phyloP scores from a whole-genome alignment of 2,113 vertebrate species.

The Tympanuchus pallidicinctus region DNA sequence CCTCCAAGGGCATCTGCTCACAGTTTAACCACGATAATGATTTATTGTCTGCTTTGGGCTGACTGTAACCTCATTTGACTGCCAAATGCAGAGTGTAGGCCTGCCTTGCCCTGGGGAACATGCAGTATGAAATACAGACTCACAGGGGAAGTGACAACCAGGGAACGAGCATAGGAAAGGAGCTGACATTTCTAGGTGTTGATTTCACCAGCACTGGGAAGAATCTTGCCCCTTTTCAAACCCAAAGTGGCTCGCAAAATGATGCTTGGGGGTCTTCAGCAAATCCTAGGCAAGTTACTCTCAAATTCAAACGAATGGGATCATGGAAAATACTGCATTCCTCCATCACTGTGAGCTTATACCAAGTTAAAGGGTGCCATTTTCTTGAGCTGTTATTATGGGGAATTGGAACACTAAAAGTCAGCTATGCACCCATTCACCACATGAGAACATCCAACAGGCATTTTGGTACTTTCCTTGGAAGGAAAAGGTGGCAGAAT shows the following conservation, averaged over 20 bases:
- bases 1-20: conserved; percentile 42
- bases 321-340: neutral
- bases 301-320: neutral
- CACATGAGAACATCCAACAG: neutral
- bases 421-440: neutral
- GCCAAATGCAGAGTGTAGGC: neutral
- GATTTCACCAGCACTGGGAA: neutral
- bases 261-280: neutral
- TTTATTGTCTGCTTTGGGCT: conserved; percentile 18
- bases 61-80: neutral
- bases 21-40: neutral
- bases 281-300: neutral
- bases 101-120: neutral
- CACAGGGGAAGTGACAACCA: neutral
- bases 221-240: neutral
- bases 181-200: neutral
- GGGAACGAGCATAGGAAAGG: neutral
- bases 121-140: neutral
- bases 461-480: neutral
- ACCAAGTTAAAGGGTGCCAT: neutral
- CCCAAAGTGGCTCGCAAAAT: neutral
- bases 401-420: neutral
- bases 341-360: neutral
- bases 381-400: neutral
- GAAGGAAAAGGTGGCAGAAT: neutral